Conservation (phyloP, 1,140 invertebrate species). For the Bombus pyrosoma region DNA sequence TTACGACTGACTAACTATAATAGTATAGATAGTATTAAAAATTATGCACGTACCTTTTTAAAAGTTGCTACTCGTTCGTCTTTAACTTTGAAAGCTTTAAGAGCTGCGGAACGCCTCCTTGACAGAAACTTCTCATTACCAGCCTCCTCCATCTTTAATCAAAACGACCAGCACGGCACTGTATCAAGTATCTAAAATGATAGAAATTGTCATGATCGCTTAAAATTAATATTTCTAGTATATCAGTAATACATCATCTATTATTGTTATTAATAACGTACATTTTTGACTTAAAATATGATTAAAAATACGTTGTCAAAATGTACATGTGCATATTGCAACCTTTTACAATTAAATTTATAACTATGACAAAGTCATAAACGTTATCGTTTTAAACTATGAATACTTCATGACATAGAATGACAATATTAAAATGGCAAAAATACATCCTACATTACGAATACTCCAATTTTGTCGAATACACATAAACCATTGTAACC, state of each 20-base stretch:
- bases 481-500: neutral
- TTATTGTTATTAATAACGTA: neutral
- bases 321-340: neutral
- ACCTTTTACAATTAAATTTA: neutral
- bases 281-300: neutral
- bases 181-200: constrained; percentile 18
- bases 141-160: constrained; percentile 81
- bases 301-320: neutral
- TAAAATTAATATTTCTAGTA: neutral
- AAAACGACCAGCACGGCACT: constrained; percentile 58
- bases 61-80: constrained; percentile 82
- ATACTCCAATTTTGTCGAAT: neutral
- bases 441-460: neutral
- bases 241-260: neutral
- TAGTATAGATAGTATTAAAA: constrained; percentile 27
- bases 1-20: neutral
- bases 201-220: constrained; percentile 15
- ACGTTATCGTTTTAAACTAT: neutral
- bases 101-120: constrained; percentile 81
- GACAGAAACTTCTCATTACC: constrained; percentile 78
- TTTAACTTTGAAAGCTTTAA: constrained; percentile 82
- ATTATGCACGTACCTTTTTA: constrained; percentile 79
- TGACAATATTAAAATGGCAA: neutral
- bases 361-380: neutral
- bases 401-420: constrained; percentile 1